Base-by-base conservation (phyloP, 2,113 vertebrate genomes). In the Otis tarda region DNA sequence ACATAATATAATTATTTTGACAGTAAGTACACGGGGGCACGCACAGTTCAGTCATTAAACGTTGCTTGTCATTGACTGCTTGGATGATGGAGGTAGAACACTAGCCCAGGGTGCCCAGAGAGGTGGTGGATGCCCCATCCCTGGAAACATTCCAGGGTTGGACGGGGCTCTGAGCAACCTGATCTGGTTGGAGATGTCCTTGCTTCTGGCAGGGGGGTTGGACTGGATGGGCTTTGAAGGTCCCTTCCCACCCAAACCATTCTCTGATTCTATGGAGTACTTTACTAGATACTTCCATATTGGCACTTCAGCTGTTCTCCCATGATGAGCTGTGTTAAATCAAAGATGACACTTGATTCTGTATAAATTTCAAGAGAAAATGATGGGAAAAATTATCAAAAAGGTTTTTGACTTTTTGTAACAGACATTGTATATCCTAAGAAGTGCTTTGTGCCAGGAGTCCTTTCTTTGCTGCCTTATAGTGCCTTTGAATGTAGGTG, bases 1-100 rank as follows among this genome's bases (percentile, higher is more conserved):
- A 61, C 22, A 43, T 73, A 85, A 61, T 77, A 12, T 22, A 59
- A 69, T 61, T 93, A 89, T 95, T 95, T 96, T 90, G 81, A 55
- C 77, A 89, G 59, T 85, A 91, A 76, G 19, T 41, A 81, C 59
- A 86, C 71, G 75, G 83, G 49, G 60, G 15, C 47, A 70, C 22
- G 37, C 23, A 64, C 61, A 39, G 1, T 69, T 74, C 74, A 84
- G 69, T 64, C 16, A 2, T 60, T 89, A 89, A 65, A 6, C 3
- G 1, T 49, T 87, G 23, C 41, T 73, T 56, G 6, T n/a, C 45
- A 8, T 37, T 83, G 84, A 23, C 87, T 80, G 67, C 63, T 80
- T 35, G 31, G n/a, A 53, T 45, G 45, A 41, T 4, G 6, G 41
- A 43, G 14, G 41, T 43, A 14, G 41, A 43, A 16, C 41, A 16